Evolutionary conservation across 2,797 vertebrate genomes (phyloP).

Genomic region (Gymnoscopelus microlampas): DNA sequence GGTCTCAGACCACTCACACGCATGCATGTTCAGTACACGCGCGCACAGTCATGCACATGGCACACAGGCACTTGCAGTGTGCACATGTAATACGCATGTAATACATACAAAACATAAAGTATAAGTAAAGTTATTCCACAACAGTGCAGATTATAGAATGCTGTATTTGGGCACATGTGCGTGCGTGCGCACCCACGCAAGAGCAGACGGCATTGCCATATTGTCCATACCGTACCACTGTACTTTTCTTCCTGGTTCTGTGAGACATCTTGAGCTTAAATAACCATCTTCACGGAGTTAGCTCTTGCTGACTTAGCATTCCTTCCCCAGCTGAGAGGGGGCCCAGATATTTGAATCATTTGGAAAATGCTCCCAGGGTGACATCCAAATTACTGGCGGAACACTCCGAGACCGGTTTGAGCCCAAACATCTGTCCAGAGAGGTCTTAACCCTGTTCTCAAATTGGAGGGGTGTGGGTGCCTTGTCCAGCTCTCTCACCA

Average conservation of each 20-base stretch:
- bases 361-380: constrained; percentile 73
- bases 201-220: too few species aligned
- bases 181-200: too few species aligned
- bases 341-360: constrained; percentile 72
- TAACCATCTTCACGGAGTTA: constrained; percentile 36
- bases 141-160: too few species aligned
- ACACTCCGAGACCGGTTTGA: constrained; percentile 54
- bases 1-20: too few species aligned
- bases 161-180: too few species aligned
- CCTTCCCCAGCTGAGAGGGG: constrained; percentile 59
- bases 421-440: constrained; percentile 73
- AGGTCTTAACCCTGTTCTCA: constrained; percentile 36
- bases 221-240: neutral
- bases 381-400: constrained; percentile 63
- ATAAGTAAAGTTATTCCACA: too few species aligned
- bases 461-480: constrained; percentile 29
- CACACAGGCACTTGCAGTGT: too few species aligned
- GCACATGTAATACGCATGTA: too few species aligned
- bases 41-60: too few species aligned
- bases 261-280: constrained; percentile 45
- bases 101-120: too few species aligned
- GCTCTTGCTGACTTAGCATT: constrained; percentile 60
- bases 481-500: constrained; percentile 13
- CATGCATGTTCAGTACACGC: too few species aligned
- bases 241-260: constrained; percentile 31